These are phyloP conservation scores for Phalera bucephala DNA, from an alignment of 2,888 invertebrate genomes.

Conservation along the genomic window DNA sequence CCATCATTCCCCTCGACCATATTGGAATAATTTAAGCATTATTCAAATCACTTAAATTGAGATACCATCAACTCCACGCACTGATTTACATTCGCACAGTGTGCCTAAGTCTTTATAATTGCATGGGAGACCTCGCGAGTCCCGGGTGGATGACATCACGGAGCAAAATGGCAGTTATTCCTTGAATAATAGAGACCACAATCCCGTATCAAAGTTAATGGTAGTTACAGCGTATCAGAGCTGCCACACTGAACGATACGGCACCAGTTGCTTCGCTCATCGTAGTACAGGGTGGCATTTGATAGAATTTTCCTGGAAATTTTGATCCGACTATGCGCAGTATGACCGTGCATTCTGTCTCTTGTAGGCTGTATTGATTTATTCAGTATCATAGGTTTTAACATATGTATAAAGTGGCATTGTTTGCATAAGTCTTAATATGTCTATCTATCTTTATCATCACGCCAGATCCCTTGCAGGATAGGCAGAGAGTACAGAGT, in stretches of 20 bases:
- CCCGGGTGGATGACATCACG: background rate
- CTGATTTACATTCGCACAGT: too few species aligned
- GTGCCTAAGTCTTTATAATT: background rate
- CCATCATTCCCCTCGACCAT: too few species aligned
- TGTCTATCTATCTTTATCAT: too few species aligned
- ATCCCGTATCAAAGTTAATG: slow-evolving; percentile 6
- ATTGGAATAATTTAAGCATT: too few species aligned
- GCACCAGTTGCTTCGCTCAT: slow-evolving; percentile 25
- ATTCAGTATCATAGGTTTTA: background rate
- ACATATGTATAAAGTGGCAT: too few species aligned
- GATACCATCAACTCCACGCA: too few species aligned
- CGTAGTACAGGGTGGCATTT: slow-evolving; percentile 25
- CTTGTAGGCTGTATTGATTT: slow-evolving; percentile 13
- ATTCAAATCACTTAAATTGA: too few species aligned
- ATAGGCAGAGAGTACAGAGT: too few species aligned
- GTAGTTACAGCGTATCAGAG: slow-evolving; percentile 17
- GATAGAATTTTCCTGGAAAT: slow-evolving; percentile 12
- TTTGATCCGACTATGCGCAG: slow-evolving; percentile 5
- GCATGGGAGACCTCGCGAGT: background rate
- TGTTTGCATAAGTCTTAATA: too few species aligned
- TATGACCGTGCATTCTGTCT: background rate
- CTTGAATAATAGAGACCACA: slow-evolving; percentile 11
- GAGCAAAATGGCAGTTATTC: slow-evolving; percentile 7
- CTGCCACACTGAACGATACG: slow-evolving; percentile 6
- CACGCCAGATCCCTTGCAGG: too few species aligned